Percentiles rank a stretch among this genome's conserved stretches.
These are phyloP conservation scores for Trinorchestia longiramus DNA, from an alignment of 1,140 invertebrate species.

Conservation along the genomic window DNA sequence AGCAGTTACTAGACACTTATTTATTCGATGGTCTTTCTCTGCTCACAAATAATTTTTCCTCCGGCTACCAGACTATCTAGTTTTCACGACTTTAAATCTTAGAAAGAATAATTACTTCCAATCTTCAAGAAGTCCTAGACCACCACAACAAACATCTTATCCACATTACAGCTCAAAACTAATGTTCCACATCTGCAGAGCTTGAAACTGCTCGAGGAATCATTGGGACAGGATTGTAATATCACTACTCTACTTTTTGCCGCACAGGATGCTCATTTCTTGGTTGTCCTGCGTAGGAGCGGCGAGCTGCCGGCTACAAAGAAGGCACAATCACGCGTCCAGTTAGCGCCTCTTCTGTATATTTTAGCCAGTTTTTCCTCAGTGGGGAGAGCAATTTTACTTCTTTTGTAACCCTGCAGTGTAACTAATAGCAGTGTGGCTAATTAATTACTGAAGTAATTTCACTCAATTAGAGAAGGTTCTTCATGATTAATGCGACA, in stretches of 20 bases:
- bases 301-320: background rate
- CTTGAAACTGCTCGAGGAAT: background rate
- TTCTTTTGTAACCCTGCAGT: background rate
- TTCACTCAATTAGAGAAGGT: background rate
- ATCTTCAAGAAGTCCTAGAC: no score
- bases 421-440: background rate
- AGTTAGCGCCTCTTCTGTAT: background rate
- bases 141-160: background rate
- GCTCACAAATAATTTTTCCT: no score
- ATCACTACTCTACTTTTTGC: background rate
- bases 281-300: background rate
- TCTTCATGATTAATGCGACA: background rate
- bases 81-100: no score
- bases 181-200: background rate
- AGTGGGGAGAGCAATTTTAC: background rate
- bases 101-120: no score
- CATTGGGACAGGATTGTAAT: background rate
- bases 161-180: background rate
- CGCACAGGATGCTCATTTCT: background rate
- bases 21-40: no score
- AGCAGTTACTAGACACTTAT: no score
- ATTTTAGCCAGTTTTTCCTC: background rate
- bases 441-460: background rate
- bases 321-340: background rate
- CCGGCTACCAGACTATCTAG: no score